phyloP scores from a whole-genome alignment of 1,140 invertebrate species.

The Magallana angulata region DNA sequence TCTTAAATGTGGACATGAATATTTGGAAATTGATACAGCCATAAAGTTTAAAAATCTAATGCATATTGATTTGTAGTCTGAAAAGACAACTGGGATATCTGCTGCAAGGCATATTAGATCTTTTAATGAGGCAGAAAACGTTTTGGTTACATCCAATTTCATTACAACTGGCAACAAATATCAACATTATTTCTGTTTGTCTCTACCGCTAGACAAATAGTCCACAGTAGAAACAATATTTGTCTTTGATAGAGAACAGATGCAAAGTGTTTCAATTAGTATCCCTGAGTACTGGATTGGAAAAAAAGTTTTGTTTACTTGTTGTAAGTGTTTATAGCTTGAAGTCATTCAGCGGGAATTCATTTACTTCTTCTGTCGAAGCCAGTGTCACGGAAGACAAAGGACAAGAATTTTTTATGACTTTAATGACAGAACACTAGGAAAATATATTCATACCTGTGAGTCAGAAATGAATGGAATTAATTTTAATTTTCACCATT shows the following conservation, averaged over 20 bases:
- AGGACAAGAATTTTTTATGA: neutral
- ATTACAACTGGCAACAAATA: neutral
- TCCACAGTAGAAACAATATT: neutral
- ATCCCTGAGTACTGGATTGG: neutral
- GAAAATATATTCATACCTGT: neutral
- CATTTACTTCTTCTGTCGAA: neutral
- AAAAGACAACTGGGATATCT: neutral
- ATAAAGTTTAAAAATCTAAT: neutral
- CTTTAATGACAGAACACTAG: neutral
- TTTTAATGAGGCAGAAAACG: neutral
- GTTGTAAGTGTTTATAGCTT: neutral
- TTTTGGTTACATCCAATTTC: conserved; percentile 8
- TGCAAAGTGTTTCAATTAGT: neutral
- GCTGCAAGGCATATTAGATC: neutral
- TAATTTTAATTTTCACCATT: neutral
- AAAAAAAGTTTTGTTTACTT: neutral
- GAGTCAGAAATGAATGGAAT: neutral
- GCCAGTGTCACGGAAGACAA: neutral
- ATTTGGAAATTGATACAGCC: conserved; percentile 14
- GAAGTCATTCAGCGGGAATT: neutral
- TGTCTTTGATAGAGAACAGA: conserved; percentile 6
- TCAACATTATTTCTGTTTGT: neutral
- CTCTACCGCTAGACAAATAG: neutral
- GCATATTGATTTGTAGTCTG: conserved; percentile 7
- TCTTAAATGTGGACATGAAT: conserved; percentile 26